phyloP scores from a whole-genome alignment of 2,888 invertebrate genomes.

The Hypena proboscidalis region DNA sequence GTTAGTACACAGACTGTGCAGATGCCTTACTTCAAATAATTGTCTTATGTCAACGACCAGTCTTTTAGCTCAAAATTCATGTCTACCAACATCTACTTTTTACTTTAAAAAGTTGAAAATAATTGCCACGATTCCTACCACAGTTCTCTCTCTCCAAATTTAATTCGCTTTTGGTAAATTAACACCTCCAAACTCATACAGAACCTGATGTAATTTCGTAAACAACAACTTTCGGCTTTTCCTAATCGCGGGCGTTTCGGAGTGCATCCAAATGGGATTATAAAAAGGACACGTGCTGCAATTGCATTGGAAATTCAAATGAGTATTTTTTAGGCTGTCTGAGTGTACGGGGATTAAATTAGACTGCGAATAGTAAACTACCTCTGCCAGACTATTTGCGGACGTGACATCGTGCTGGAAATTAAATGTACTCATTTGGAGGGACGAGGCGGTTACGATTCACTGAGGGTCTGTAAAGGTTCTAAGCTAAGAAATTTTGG shows the following conservation, averaged over 20 bases:
- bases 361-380: slow-evolving; percentile 61
- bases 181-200: slow-evolving; percentile 33
- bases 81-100: too few relatives aligned
- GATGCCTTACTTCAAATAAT: too few relatives aligned
- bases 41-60: too few relatives aligned
- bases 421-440: slow-evolving; percentile 30
- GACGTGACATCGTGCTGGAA: slow-evolving; percentile 48
- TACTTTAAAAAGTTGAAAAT: too few relatives aligned
- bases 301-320: slow-evolving; percentile 80
- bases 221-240: slow-evolving; percentile 47
- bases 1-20: too few relatives aligned
- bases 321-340: slow-evolving; percentile 77
- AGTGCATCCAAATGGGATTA: slow-evolving; percentile 73
- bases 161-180: slow-evolving; percentile 38
- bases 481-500: too few relatives aligned
- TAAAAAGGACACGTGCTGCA: slow-evolving; percentile 69
- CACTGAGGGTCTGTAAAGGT: too few relatives aligned
- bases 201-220: slow-evolving; percentile 45
- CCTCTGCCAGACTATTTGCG: slow-evolving; percentile 57
- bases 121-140: slow-evolving; percentile 16
- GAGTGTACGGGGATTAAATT: slow-evolving; percentile 77
- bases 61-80: too few relatives aligned
- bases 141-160: slow-evolving; percentile 42
- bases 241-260: slow-evolving; percentile 49
- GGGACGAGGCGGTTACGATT: too few relatives aligned